Percentiles rank a stretch among this genome's conserved stretches.
Conservation (phyloP, 2,888 invertebrate species). For the Nebria salina region DNA sequence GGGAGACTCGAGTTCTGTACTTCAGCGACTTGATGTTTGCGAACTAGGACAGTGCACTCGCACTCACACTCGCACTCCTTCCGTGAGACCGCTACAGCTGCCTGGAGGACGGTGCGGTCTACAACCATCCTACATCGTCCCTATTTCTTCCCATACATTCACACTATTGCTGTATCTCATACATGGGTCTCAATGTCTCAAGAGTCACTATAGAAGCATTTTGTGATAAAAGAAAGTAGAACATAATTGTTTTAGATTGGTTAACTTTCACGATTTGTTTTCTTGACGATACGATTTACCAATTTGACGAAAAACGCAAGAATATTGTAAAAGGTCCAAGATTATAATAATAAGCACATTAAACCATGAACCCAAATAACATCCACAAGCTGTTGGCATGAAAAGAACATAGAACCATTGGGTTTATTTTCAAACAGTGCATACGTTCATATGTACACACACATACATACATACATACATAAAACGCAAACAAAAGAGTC, state of each 20-base stretch:
- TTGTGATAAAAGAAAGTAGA: too few species aligned
- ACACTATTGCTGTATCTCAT: neutral
- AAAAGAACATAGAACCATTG: constrained; percentile 34
- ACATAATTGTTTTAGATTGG: too few species aligned
- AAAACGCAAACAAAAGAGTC: constrained; percentile 36
- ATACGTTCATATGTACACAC: neutral
- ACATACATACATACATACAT: neutral
- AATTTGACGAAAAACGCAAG: too few species aligned
- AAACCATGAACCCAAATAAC: constrained; percentile 2
- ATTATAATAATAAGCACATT: constrained; percentile 38
- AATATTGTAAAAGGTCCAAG: neutral
- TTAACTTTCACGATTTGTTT: too few species aligned
- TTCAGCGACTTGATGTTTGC: constrained; percentile 10
- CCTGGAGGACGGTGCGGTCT: constrained; percentile 20
- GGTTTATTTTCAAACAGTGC: constrained; percentile 40
- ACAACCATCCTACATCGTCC: neutral
- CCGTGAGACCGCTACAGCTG: constrained; percentile 26
- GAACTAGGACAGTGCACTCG: constrained; percentile 19
- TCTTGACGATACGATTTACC: too few species aligned
- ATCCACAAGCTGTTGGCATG: constrained; percentile 28
- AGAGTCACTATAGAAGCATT: too few species aligned
- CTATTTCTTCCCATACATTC: constrained; percentile 1
- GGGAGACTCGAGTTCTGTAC: neutral
- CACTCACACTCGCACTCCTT: neutral
- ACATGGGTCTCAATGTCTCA: neutral